These are phyloP conservation scores for Collichthys lucidus DNA, from an alignment of 2,113 vertebrate genomes.

Conservation along the genomic window DNA sequence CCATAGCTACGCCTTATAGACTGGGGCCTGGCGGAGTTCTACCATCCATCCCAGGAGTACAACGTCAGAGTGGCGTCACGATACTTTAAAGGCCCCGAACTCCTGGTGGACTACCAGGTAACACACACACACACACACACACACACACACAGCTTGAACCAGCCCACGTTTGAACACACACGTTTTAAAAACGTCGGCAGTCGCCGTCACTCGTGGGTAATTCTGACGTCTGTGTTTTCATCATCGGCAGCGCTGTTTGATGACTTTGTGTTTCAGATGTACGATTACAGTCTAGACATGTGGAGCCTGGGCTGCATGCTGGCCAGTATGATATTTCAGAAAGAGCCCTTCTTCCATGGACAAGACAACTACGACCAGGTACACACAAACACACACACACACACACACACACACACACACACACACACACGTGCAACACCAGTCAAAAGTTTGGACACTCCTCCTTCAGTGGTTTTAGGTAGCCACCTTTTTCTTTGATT, in stretches of 20 bases:
- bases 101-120: slow-evolving; percentile 99
- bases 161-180: background rate
- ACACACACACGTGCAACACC: background rate
- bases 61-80: slow-evolving; percentile 98
- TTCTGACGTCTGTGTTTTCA: slow-evolving; percentile 34
- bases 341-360: slow-evolving; percentile 99
- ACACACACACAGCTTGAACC: background rate
- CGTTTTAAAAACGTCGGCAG: background rate
- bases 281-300: slow-evolving; percentile 99
- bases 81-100: slow-evolving; percentile 98
- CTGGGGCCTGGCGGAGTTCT: slow-evolving; percentile 98
- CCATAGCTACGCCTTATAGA: slow-evolving; percentile 96
- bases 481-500: too few species aligned
- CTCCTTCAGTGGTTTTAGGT: too few species aligned
- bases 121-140: background rate
- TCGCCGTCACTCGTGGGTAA: background rate
- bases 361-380: slow-evolving; percentile 99
- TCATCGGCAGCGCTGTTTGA: slow-evolving; percentile 48
- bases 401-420: background rate
- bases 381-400: slow-evolving; percentile 19
- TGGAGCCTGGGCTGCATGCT: slow-evolving; percentile 99
- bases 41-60: slow-evolving; percentile 99
- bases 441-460: too few species aligned
- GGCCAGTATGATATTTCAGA: slow-evolving; percentile 99
- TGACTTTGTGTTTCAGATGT: slow-evolving; percentile 89